Conservation (phyloP, 1,140 invertebrate genomes). For the Drosophila sp. region DNA sequence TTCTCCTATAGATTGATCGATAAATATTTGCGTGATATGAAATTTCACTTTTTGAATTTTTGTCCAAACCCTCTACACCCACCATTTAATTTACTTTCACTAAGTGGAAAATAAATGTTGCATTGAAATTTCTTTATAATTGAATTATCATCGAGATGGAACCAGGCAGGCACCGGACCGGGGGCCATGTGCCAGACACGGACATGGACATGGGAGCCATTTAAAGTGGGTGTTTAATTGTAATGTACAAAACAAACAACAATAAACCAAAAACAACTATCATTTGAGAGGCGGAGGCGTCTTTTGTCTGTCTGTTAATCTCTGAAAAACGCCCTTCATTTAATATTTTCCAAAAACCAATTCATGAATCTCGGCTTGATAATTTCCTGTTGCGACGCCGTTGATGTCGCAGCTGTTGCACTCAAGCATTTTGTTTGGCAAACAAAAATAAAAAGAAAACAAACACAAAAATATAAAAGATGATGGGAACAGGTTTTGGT, state of each 20-base stretch:
- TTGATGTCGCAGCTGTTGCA: conserved; percentile 30
- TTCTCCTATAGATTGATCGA: conserved; percentile 55
- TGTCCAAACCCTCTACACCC: conserved; percentile 14
- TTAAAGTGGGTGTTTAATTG: conserved; percentile 58
- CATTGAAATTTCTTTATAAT: conserved; percentile 61
- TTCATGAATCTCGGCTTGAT: conserved; percentile 12
- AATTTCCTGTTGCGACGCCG: conserved; percentile 51
- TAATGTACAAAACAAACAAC: conserved; percentile 16
- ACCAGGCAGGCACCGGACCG: conserved; percentile 17
- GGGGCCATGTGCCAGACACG: conserved; percentile 35
- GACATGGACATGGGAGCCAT: conserved; percentile 26
- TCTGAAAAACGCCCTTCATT: conserved; percentile 59
- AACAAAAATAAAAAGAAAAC: conserved; percentile 50
- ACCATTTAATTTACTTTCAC: conserved; percentile 61
- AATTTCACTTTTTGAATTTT: conserved; percentile 44
- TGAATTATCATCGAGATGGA: conserved; percentile 47
- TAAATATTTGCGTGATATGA: conserved; percentile 45
- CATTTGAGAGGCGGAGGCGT: conserved; percentile 54
- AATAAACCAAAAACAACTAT: conserved; percentile 34
- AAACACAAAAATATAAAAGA: conserved; percentile 4
- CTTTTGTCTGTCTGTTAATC: conserved; percentile 28
- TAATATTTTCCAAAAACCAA: conserved; percentile 36
- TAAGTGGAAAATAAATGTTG: conserved; percentile 63
- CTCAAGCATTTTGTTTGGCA: conserved; percentile 59
- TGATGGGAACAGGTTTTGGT: conserved; percentile 50